Evolutionary conservation across 2,113 vertebrate genomes (phyloP), one percentile per base, ranked within the genome.

Genomic region (Percina caprodes): DNA sequence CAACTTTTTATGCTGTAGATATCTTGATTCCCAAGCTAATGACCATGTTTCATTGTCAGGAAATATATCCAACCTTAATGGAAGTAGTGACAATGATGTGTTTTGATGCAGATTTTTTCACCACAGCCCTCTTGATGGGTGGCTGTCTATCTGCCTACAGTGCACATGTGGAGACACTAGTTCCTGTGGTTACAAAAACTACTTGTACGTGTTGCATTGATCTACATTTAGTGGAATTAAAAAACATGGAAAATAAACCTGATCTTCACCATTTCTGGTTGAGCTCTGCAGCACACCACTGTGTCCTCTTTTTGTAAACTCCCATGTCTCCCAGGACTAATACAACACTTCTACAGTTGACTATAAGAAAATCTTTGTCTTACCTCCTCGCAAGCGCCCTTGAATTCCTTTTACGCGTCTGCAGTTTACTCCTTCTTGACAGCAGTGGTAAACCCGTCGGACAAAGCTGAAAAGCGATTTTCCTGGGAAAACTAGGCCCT

Each of bases 361-460:
- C 61, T 1, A 7, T 7, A 24, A 9, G 11, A 30, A 30, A 14
- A 16, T 46, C 3, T 26, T 12, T 15, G n/a, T 21, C 85, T 93
- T 73, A 95, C 94, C 93, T 88, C 88, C 90, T 80, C 81, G 87
- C 30, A 86, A 14, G 9, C 89, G 90, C 4, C 96, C 94, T 76
- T 96, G 96, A 15, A 96, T 93, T 15, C 96, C 96, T 51, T 91
- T 95, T 2, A 96, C 89, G 48, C 80, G 88, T 62, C 70, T 87
- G 81, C 96, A 96, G 59, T 35, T 76, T 2, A 86, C 58, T 21
- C 95, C 89, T 59, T 86, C 74, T 73, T 93, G 94, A 91, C 95
- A 96, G 91, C 96, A 96, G 9, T 83, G 92, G 80, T 96, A 96
- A 59, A 95, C 89, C 60, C 91, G 83, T 23, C 94, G 83, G 1